Conservation (phyloP, 2,888 invertebrate genomes). For the Conchocele bisecta region DNA sequence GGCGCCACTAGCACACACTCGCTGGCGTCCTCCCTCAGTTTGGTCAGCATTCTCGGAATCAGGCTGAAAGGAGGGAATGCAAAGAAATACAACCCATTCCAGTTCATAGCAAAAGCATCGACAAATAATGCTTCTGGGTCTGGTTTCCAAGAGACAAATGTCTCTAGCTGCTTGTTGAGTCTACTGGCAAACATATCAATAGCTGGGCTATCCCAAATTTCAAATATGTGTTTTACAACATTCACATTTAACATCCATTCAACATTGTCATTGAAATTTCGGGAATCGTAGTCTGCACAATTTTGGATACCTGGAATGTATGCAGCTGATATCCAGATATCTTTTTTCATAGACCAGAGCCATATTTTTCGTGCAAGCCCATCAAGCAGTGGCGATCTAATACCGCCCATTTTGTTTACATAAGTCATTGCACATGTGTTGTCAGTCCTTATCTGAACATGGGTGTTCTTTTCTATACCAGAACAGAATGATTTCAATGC, state of each 20-base stretch:
- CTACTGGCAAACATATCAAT: slow-evolving; percentile 47
- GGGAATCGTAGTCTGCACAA: slow-evolving; percentile 28
- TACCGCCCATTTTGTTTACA: slow-evolving; percentile 19
- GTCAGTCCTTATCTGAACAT: slow-evolving; percentile 15
- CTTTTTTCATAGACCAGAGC: slow-evolving; percentile 28
- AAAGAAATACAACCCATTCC: slow-evolving; percentile 27
- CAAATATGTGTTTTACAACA: slow-evolving; percentile 14
- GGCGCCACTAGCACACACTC: slow-evolving; percentile 31
- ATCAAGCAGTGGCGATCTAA: slow-evolving; percentile 19
- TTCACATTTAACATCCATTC: slow-evolving; percentile 39
- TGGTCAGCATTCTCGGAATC: slow-evolving; percentile 14
- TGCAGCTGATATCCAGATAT: slow-evolving; percentile 36
- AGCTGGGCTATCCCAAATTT: not conserved
- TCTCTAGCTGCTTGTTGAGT: slow-evolving; percentile 30
- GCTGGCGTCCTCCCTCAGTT: slow-evolving; percentile 9
- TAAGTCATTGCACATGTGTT: slow-evolving; percentile 20
- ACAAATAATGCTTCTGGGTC: slow-evolving; percentile 44
- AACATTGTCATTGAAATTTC: slow-evolving; percentile 33
- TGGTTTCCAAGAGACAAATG: slow-evolving; percentile 45
- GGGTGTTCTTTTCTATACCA: not conserved
- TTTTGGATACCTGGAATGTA: slow-evolving; percentile 30
- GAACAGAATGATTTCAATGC: slow-evolving; percentile 32
- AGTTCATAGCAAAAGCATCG: slow-evolving; percentile 44
- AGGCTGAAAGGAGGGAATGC: slow-evolving; percentile 48
- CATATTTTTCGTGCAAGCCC: slow-evolving; percentile 10